Evolutionary conservation across 2,113 vertebrate species (phyloP), one percentile per base, ranked within the genome.

Genomic region (Psammodynastes pulverulentus): DNA sequence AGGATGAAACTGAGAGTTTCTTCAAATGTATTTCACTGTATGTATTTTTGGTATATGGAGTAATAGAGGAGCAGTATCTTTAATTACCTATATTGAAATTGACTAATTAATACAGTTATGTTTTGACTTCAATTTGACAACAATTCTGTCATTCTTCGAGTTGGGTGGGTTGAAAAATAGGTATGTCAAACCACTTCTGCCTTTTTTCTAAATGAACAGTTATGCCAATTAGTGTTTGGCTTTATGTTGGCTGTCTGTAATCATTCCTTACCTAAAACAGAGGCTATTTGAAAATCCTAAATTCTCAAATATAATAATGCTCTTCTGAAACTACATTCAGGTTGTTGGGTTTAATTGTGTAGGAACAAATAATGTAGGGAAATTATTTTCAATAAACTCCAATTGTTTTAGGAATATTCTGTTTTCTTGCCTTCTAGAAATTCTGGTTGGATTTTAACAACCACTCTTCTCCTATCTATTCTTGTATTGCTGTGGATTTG

Each of bases 401-500:
- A 48, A 13, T 8, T 86, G 9, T 48, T 58, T 89, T 51, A 87
- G 54, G 54, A 24, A 10, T 72, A 58, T 56, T 45, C 2, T 89
- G 19, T 62, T 49, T 96, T 85, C 0, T 93, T 89, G 24, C 5
- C 19, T 95, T 95, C 49, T 94, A 99, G 99, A 97, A 99, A 99
- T 96, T 98, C 99, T 29, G 98, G 98, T 1, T 99, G 99, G 99
- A 99, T 99, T 96, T 97, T 99, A 87, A 99, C 98, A 49, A 98
- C 97, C 62, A 99, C 99, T 0, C 97, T 99, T 0, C 95, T 99
- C 93, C 97, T 99, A 79, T 99, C 99, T 0, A 98, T 99, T 91
- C 94, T 99, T 96, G 99, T 99, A 34, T 97, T 99, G 89, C 98
- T 99, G 92, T 99, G 99, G 99, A 99, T 99, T 95, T 99, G 99